phyloP scores from a whole-genome alignment of 1,140 invertebrate genomes.

The Drosophila sp. region DNA sequence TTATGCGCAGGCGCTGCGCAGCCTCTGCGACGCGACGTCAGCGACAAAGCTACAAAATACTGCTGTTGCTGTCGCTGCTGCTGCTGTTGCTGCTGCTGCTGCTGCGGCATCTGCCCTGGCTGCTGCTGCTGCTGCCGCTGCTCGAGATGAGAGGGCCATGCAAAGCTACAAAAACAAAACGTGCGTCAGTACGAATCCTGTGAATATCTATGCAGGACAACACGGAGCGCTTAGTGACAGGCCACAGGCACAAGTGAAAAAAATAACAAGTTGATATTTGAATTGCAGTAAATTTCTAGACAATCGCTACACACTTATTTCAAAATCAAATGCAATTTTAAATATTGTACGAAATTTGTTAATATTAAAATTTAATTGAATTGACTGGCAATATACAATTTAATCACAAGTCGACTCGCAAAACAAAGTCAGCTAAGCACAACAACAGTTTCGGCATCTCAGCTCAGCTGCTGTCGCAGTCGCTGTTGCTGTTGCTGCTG shows the following conservation, averaged over 20 bases:
- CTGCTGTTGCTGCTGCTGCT: conserved; percentile 24
- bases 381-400: neutral
- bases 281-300: neutral
- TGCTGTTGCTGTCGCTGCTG: conserved; percentile 11
- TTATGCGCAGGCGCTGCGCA: conserved; percentile 69
- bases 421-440: conserved; percentile 49
- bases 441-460: conserved; percentile 16
- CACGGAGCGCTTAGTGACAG: conserved; percentile 60
- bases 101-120: conserved; percentile 10
- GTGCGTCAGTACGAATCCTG: conserved; percentile 77
- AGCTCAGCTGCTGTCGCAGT: conserved; percentile 36
- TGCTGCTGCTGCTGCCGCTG: conserved; percentile 12
- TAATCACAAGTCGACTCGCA: conserved; percentile 1
- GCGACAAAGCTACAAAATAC: conserved; percentile 70
- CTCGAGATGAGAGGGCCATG: conserved; percentile 54
- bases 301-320: neutral
- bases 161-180: conserved; percentile 79
- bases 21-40: conserved; percentile 53
- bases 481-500: conserved; percentile 2
- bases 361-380: neutral
- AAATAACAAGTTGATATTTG: neutral
- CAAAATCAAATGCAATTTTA: conserved; percentile 1
- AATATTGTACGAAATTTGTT: conserved; percentile 4
- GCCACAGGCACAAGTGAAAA: conserved; percentile 38
- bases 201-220: conserved; percentile 82